Evolutionary conservation across 2,797 vertebrate species (phyloP), one percentile per base, ranked within the genome.

Genomic region (Babyrousa celebensis): DNA sequence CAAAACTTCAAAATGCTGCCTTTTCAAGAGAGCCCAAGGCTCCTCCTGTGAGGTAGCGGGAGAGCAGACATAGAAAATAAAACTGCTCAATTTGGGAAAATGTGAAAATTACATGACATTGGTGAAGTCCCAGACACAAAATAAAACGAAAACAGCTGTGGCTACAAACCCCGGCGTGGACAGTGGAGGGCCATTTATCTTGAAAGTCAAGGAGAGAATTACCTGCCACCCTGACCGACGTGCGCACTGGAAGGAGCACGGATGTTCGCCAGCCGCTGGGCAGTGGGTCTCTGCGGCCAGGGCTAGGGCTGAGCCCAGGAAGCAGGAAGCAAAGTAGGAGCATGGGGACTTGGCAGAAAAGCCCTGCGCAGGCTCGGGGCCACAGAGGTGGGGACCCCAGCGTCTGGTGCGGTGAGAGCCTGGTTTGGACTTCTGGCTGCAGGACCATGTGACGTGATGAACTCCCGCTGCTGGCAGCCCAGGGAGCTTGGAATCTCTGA

Each of bases 61-160:
- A 20, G 77, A n/a, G 82, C 7, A 92, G 71, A 2, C 25, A 75
- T 0, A 54, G 29, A 78, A 36, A 80, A 83, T 75, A 5, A 60
- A 80, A 95, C 94, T 60, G 52, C 77, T 96, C 72, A 93, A 56
- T 96, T 97, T 85, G 70, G 93, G 96, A 95, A 98, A 90, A 71
- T 4, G 68, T 36, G 96, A 52, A 95, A 95, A 95, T 92, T 86
- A 40, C 16, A 17, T 21, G 74, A 77, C 54, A 60, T 93, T 92
- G 92, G 40, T 84, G 82, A 97, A 97, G 95, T 79, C 62, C 58
- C 5, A 1, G 5, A 56, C 75, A 92, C 43, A 68, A 92, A 94
- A 83, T 71, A 89, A 98, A 97, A 93, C 32, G 88, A 12, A 97
- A 84, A 56, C 96, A 97, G 96, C 91, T 97, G 20, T 65, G 8